phyloP scores from a whole-genome alignment of 2,888 invertebrate species.

The Sipunculus nudus region DNA sequence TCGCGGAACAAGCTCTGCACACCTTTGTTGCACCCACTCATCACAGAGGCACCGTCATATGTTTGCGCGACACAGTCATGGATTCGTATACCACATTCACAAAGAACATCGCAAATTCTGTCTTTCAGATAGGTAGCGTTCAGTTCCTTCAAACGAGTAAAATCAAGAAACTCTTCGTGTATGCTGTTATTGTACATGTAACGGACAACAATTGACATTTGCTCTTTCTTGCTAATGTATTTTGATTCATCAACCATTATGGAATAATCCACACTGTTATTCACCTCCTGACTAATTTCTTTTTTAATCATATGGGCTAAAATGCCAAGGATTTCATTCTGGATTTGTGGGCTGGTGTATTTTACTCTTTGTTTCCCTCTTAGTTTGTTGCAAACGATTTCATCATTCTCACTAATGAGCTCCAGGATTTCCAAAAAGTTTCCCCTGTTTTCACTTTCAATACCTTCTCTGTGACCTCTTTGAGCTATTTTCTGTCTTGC shows the following conservation, averaged over 20 bases:
- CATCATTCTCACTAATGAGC: not conserved
- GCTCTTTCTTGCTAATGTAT: not conserved
- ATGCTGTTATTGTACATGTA: not conserved
- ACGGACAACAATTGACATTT: not conserved
- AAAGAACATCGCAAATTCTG: not conserved
- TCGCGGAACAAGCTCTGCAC: not conserved
- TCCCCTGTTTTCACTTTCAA: not conserved
- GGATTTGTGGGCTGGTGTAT: not conserved
- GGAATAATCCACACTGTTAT: not conserved
- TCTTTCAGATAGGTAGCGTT: not conserved
- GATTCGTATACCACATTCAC: too few species aligned
- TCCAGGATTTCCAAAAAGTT: not conserved
- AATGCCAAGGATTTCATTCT: not conserved
- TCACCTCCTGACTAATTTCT: not conserved
- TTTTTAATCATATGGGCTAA: not conserved
- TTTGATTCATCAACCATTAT: not conserved
- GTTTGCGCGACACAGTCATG: not conserved
- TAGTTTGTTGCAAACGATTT: not conserved
- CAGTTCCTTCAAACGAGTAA: not conserved
- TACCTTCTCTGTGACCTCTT: not conserved
- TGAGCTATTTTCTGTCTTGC: not conserved
- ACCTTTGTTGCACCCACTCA: not conserved
- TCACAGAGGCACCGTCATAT: not conserved
- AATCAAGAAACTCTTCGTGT: not conserved
- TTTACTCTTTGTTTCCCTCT: not conserved